Evolutionary conservation across 2,797 vertebrate species (phyloP), one percentile per base, ranked within the genome.

Genomic region (Oreochromis mossambicus): DNA sequence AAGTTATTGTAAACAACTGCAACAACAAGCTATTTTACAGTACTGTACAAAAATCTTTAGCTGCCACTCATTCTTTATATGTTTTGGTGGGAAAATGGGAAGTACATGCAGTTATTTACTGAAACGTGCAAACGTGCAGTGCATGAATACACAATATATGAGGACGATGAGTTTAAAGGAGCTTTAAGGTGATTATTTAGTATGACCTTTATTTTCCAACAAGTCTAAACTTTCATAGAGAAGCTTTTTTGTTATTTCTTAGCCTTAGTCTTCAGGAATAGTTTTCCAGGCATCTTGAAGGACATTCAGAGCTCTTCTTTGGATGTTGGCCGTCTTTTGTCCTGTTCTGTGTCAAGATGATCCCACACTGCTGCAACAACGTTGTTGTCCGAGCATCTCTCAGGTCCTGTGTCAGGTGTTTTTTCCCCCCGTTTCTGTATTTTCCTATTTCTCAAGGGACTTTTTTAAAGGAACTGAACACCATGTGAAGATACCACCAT

Each of bases 371-470:
- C 63, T 68, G 38, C 13, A 68, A 43, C 26, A 68, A 43, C 26
- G 38, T 68, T 10, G 32, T 1, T 36, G 32, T 63, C 58, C 6
- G 4, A 36, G 10, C 32, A 70, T 70, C 38, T 70, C 66, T 41
- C 38, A 46, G 66, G 13, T 70, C 66, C 41, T 36, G 19, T 63
- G 58, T 63, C 32, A 36, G 58, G 17, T 36, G 17, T 7, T 29
- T 15, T 15, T 0, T 0, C 9, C 14, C 12, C 29, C 56, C 2
- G 3, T 46, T 70, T 24, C 66, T 70, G 21, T 43, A 29, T 46
- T 70, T 70, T 70, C 38, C 66, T 46, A 0, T 46, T 46, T 70
- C 1, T 70, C 9, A 70, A 46, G 8, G 66, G 17, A 24, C n/a
- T 24, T 15, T 70, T 68, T 46, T 70, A 46, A 70, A 24, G 36